phyloP scores from a whole-genome alignment of 2,888 invertebrate species.

The Lymantria monacha region DNA sequence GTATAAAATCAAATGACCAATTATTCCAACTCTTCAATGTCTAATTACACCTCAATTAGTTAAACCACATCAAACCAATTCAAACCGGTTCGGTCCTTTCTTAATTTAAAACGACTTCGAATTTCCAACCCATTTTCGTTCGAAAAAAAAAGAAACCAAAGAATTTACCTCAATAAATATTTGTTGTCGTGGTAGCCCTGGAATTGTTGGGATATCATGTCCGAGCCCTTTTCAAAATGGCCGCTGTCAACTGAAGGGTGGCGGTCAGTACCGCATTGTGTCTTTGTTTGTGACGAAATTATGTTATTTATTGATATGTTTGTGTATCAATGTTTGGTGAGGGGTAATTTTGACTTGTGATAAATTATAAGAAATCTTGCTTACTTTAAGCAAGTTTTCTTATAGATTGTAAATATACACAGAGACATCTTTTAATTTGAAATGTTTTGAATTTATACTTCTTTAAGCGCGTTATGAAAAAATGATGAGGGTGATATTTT shows the following conservation, averaged over 20 bases:
- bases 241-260: constrained; percentile 52
- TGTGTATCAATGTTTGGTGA: constrained; percentile 39
- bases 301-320: constrained; percentile 67
- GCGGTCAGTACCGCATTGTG: constrained; percentile 61
- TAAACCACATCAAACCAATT: constrained; percentile 17
- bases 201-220: constrained; percentile 58
- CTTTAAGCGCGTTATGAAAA: too few relatives aligned
- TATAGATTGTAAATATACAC: not conserved
- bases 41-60: constrained; percentile 17
- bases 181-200: constrained; percentile 60
- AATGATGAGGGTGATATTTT: too few relatives aligned
- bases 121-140: constrained; percentile 6
- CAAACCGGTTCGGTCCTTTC: constrained; percentile 9
- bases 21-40: constrained; percentile 1
- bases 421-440: too few relatives aligned
- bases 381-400: not conserved
- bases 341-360: constrained; percentile 18
- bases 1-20: not conserved
- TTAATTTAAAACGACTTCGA: constrained; percentile 10
- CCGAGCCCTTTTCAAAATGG: constrained; percentile 78
- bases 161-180: constrained; percentile 59
- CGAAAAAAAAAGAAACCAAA: constrained; percentile 30
- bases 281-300: constrained; percentile 54
- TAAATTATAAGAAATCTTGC: too few relatives aligned
- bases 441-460: too few relatives aligned